Base-by-base conservation (phyloP, 2,113 vertebrate genomes). In the Oreochromis niloticus region DNA sequence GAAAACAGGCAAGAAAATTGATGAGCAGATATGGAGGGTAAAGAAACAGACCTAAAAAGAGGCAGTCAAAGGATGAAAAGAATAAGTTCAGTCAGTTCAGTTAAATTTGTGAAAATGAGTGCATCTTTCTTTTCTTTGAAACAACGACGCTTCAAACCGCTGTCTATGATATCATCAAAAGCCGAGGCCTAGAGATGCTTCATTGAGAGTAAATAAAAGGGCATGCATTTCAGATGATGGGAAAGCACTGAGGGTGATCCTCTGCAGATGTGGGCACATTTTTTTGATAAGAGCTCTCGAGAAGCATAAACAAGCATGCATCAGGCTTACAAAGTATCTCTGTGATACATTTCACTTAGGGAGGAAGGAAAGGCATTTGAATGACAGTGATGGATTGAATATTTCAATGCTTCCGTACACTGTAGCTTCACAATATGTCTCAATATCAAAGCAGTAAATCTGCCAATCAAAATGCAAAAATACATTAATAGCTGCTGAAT, bases 211-310 rank as follows among this genome's bases (percentile, higher is more conserved):
- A 88, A 91, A 87, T 83, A 81, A 92, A 92, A 88, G 56, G 50
- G 30, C 83, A 79, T 14, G 17, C 78, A 68, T 81, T 75, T 68
- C 34, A 54, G 54, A 59, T 80, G 89, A 89, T 80, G 83, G 89
- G 91, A 89, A 91, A 92, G 80, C 88, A 87, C 91, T 87, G 56
- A 85, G 78, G 87, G 81, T 86, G 84, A 85, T 88, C 81, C 81
- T 93, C 79, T 6, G 3, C 71, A 85, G 68, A 81, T 41, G 12
- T 36, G n/a, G 59, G 55, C 48, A 68, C 4, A 17, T 73, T 83
- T 43, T 82, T 55, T 81, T 80, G 19, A 80, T 34, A 75, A 83
- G 71, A 88, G 78, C 63, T 84, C 66, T 78, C 7, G 16, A 86
- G 82, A 34, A 43, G 57, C 16, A 5, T 24, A 83, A 82, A 91